phyloP scores from a whole-genome alignment of 2,888 invertebrate species.

The Dimorphilus gyrociliatus region DNA sequence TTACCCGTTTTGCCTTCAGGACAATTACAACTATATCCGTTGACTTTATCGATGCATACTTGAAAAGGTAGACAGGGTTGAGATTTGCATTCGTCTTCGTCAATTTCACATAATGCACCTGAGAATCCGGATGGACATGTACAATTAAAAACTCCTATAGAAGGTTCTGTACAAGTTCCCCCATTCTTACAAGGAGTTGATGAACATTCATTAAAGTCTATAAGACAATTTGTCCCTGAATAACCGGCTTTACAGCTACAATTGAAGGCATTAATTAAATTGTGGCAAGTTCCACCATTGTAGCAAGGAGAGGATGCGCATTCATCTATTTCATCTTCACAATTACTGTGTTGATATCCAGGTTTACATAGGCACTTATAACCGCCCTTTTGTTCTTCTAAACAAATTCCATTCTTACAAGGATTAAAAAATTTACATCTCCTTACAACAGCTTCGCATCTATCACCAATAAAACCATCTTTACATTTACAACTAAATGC shows the following conservation, averaged over 20 bases:
- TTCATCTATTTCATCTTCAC: constrained; percentile 74
- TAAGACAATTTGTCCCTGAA: not conserved
- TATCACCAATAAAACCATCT: constrained; percentile 14
- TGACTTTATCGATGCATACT: constrained; percentile 3
- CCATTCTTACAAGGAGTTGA: not conserved
- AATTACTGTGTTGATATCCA: constrained; percentile 35
- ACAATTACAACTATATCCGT: constrained; percentile 16
- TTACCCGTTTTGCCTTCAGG: constrained; percentile 14
- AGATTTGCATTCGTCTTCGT: constrained; percentile 80
- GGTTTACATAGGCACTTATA: constrained; percentile 45
- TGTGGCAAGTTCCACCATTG: constrained; percentile 61
- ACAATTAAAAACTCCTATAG: constrained; percentile 6
- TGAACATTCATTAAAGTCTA: constrained; percentile 1
- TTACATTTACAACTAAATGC: constrained; percentile 44
- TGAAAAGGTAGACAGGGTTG: constrained; percentile 51
- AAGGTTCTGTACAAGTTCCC: constrained; percentile 1
- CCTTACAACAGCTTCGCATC: constrained; percentile 17
- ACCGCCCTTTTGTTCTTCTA: constrained; percentile 18
- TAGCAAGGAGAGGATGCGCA: constrained; percentile 82
- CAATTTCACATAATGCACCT: constrained; percentile 30
- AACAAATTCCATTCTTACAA: constrained; percentile 23
- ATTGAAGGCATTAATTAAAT: constrained; percentile 18
- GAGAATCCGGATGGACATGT: constrained; percentile 49
- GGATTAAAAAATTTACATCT: constrained; percentile 16
- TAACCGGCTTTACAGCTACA: constrained; percentile 13